phyloP scores from a whole-genome alignment of 2,797 vertebrate genomes.

The Pseudopleuronectes americanus region DNA sequence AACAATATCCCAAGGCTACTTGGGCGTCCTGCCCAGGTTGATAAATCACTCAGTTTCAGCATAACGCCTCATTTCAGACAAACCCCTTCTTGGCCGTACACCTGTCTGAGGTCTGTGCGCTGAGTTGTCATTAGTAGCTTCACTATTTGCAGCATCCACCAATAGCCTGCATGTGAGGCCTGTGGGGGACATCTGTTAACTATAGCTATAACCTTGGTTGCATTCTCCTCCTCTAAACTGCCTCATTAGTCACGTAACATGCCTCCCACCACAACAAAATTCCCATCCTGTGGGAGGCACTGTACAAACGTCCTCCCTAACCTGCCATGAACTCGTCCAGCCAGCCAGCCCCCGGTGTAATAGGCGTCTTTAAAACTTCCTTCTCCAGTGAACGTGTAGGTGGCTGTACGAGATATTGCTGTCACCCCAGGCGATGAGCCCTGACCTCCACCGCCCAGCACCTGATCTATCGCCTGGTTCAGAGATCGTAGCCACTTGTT shows the following conservation, averaged over 20 bases:
- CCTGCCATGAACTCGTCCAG: conserved; percentile 93
- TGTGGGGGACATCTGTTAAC: not conserved
- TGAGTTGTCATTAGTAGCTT: not conserved
- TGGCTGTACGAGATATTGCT: conserved; percentile 91
- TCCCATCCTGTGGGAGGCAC: not conserved
- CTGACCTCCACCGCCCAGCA: conserved; percentile 80
- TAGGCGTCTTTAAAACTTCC: conserved; percentile 91
- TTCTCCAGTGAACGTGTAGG: conserved; percentile 92
- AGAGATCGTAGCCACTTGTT: conserved; percentile 94
- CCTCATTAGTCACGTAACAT: not conserved
- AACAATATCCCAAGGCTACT: not conserved
- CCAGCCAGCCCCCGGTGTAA: conserved; percentile 92
- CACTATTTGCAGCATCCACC: not conserved
- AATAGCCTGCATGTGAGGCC: not conserved
- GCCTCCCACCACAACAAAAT: not conserved
- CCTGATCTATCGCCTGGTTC: conserved; percentile 93
- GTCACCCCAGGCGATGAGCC: conserved; percentile 83
- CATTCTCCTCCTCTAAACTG: not conserved
- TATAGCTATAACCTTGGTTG: not conserved
- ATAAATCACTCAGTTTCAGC: not conserved
- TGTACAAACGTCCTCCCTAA: conserved; percentile 62
- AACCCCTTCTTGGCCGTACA: not conserved
- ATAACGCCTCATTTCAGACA: not conserved
- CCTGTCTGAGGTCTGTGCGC: not conserved
- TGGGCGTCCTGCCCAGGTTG: not conserved